A percentile compares a stretch with the other conserved stretches of the same genome.
Conservation (phyloP, 1,140 invertebrate genomes). For the Chlorops oryzae region DNA sequence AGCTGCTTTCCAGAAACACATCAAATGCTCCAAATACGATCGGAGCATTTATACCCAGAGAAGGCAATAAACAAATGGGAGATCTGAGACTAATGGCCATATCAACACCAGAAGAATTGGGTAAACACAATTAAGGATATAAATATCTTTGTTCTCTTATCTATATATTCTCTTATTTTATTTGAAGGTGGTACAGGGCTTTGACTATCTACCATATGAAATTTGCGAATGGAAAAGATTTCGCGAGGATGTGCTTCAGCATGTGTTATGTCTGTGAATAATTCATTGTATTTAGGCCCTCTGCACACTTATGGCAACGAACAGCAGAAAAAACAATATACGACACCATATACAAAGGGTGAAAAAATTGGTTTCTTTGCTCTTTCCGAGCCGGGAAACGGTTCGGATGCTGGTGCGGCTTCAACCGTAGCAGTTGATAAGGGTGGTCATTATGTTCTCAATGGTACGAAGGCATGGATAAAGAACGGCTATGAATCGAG, state of each 20-base stretch:
- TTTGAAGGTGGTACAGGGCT: constrained; percentile 60
- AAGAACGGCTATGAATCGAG: constrained; percentile 87
- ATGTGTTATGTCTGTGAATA: constrained; percentile 87
- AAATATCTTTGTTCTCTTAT: constrained; percentile 4
- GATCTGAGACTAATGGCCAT: constrained; percentile 85
- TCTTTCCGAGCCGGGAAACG: constrained; percentile 72
- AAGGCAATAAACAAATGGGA: constrained; percentile 87
- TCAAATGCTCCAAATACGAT: constrained; percentile 83
- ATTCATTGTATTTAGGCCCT: constrained; percentile 80
- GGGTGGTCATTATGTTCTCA: constrained; percentile 69
- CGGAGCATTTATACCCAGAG: constrained; percentile 78
- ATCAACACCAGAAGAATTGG: constrained; percentile 70
- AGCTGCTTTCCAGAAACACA: constrained; percentile 79
- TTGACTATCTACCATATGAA: constrained; percentile 89
- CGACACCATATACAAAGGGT: constrained; percentile 69
- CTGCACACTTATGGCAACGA: constrained; percentile 71
- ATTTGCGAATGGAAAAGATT: constrained; percentile 94
- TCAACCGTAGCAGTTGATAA: constrained; percentile 71
- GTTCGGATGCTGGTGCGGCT: constrained; percentile 89
- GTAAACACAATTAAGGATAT: constrained; percentile 42
- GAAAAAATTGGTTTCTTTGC: constrained; percentile 69
- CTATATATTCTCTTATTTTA: no score
- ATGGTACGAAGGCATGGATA: constrained; percentile 94
- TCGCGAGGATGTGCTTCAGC: constrained; percentile 76
- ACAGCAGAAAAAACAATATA: constrained; percentile 76